Evolutionary conservation across 2,113 vertebrate genomes (phyloP), one percentile per base, ranked within the genome.

Genomic region (Phycodurus eques): DNA sequence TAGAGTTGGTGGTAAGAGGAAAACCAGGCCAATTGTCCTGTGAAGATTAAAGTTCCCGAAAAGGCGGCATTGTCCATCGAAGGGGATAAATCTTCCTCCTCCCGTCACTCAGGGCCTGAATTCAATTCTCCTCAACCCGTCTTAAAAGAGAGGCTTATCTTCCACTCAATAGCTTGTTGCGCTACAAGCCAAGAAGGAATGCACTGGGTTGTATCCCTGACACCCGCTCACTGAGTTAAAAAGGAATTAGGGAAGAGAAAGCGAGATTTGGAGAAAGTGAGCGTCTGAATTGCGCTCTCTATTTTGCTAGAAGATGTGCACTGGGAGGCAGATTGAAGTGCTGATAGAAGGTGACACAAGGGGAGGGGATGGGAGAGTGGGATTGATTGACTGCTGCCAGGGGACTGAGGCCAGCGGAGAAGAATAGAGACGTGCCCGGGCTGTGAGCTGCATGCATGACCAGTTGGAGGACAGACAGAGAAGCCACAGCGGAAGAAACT

Each of bases 71-170:
- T 99, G 98, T 99, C 95, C 94, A 78, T 85, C 76, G 87, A 90
- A 93, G 75, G 93, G 96, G 96, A 97, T 98, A 98, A 99, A 96
- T 98, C 98, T 96, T 95, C 95, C 94, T 92, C 95, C 97, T 98
- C 95, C 97, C 95, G 97, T 98, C 98, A 98, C 94, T 99, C 98
- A 99, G 94, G 92, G 89, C 83, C 93, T 95, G 96, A 96, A 96
- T 98, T 96, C 96, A 98, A 96, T 96, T 95, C 95, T 94, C 93
- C 92, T 87, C 80, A 76, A 84, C 85, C 88, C 80, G 76, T 94
- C 96, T 95, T 95, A 96, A 97, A 92, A 97, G 96, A 95, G 96
- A 95, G 96, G 98, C 96, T 99, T 99, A 99, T 99, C 98, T 96
- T 92, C 84, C 92, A 78, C 93, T 96, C 96, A 99, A 98, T 96